phyloP scores from a whole-genome alignment of 2,113 vertebrate genomes.

The Climacteris rufus region DNA sequence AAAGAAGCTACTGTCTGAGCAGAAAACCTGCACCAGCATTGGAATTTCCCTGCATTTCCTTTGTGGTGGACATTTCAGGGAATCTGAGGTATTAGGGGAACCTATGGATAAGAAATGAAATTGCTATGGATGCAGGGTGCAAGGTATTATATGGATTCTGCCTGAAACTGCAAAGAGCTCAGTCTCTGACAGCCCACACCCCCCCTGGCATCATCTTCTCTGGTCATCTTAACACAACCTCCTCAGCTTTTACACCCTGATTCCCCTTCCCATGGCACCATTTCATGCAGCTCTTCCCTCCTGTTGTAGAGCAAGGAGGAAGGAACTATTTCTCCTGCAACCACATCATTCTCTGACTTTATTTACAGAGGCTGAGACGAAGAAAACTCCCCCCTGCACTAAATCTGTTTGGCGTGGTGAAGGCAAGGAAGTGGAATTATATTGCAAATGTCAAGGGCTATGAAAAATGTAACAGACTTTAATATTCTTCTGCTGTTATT shows the following conservation, averaged over 20 bases:
- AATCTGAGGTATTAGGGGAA: not conserved
- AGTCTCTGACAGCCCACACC: not conserved
- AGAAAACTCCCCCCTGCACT: not conserved
- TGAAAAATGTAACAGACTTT: conserved; percentile 62
- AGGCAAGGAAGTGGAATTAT: conserved; percentile 44
- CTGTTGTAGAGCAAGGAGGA: not conserved
- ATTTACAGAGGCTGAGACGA: not conserved
- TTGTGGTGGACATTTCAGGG: not conserved
- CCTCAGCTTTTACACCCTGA: not conserved
- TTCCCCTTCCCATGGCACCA: not conserved
- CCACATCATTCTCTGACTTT: not conserved
- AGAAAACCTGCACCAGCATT: not conserved
- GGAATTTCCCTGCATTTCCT: not conserved
- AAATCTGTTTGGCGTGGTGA: not conserved
- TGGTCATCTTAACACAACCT: not conserved
- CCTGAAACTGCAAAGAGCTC: not conserved
- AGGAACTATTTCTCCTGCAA: not conserved
- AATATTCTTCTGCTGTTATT: conserved; percentile 50
- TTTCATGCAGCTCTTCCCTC: not conserved
- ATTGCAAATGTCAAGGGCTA: conserved; percentile 48
- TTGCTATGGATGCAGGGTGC: fast-evolving
- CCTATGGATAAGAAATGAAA: not conserved
- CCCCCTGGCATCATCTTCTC: not conserved
- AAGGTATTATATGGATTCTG: not conserved
- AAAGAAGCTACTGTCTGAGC: not conserved